These are phyloP conservation scores for Syndactyla subalaris DNA, from an alignment of 2,797 vertebrate genomes.

Conservation along the genomic window DNA sequence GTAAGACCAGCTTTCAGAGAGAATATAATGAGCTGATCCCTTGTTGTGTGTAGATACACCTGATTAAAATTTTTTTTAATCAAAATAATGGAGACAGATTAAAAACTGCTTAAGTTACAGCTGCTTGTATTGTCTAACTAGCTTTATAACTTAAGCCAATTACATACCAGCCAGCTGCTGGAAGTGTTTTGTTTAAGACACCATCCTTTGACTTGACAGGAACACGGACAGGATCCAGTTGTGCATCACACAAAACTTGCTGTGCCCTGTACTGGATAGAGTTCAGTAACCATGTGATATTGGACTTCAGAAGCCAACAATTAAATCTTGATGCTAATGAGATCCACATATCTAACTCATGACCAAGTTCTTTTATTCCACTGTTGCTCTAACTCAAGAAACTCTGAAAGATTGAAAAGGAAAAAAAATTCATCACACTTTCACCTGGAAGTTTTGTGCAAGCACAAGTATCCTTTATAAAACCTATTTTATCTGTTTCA, in stretches of 20 bases:
- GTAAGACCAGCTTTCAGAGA: background rate
- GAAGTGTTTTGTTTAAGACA: background rate
- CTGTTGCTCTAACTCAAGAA: background rate
- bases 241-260: background rate
- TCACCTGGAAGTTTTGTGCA: background rate
- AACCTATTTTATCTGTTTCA: background rate
- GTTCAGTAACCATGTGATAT: background rate
- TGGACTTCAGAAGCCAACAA: background rate
- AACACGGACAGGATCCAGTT: background rate
- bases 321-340: background rate
- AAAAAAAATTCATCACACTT: background rate
- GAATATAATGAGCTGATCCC: background rate
- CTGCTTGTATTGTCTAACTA: background rate
- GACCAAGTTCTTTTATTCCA: background rate
- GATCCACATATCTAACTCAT: background rate
- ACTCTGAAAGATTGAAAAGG: background rate
- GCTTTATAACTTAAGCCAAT: background rate
- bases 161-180: background rate
- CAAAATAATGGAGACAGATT: background rate
- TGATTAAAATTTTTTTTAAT: background rate
- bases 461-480: background rate
- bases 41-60: background rate
- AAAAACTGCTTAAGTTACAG: background rate
- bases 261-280: background rate
- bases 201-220: background rate